phyloP scores from a whole-genome alignment of 2,888 invertebrate species.

The Pollenia griseotomentosa region DNA sequence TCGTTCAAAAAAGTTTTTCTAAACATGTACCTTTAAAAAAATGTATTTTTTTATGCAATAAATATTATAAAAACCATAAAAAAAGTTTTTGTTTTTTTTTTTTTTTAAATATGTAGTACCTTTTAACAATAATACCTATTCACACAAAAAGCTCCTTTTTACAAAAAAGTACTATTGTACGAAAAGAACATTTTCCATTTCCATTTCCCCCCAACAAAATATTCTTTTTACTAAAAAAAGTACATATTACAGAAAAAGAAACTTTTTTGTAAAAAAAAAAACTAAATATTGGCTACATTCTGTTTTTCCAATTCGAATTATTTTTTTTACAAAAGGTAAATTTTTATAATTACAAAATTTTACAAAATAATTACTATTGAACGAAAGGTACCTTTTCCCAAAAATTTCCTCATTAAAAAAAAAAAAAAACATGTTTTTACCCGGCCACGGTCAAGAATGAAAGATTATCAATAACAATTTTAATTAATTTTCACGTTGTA shows the following conservation, averaged over 20 bases:
- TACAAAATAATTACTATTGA: too few species aligned
- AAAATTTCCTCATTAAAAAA: too few species aligned
- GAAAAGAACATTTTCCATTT: too few species aligned
- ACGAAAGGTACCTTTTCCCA: neutral
- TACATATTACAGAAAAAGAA: neutral
- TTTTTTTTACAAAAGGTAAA: neutral
- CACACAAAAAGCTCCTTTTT: neutral
- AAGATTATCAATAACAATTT: too few species aligned
- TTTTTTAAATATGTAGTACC: neutral
- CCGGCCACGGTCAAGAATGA: too few species aligned
- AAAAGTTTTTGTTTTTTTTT: too few species aligned
- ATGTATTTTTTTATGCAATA: neutral
- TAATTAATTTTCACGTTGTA: too few species aligned
- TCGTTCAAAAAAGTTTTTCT: neutral
- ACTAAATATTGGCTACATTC: neutral
- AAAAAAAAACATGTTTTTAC: too few species aligned
- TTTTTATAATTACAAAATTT: neutral
- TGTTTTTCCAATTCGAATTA: neutral
- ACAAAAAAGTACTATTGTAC: neutral
- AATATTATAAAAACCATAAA: neutral
- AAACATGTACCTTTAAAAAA: neutral
- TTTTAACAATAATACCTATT: neutral
- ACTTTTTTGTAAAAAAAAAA: neutral
- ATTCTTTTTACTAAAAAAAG: neutral
- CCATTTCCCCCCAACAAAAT: neutral